Base-by-base conservation (phyloP, 2,888 invertebrate genomes). In the Corythucha ciliata region DNA sequence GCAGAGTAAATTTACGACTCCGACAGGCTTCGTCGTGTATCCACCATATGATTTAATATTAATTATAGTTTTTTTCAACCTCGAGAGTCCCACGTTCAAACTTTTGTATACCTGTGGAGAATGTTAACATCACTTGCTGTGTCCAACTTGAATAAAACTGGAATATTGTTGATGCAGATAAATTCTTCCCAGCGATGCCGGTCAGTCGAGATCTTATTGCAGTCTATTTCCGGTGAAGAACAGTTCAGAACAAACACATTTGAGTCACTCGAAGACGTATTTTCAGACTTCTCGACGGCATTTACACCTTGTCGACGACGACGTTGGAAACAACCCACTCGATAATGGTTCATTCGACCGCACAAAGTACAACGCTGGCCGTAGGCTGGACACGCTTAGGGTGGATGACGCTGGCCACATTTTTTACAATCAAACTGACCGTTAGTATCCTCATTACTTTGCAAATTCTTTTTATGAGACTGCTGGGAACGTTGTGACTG, bases 111-210 rank as follows among this genome's bases (percentile, higher is more conserved):
- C n/a, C n/a, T 29, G 8, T 8, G n/a, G 29, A 29, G n/a, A 29
- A 29, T 29, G n/a, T 29, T 10, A n/a, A 29, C 29, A 29, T 29
- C 29, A 29, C 29, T 29, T n/a, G 29, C 29, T 29, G 29, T n/a
- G 29, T 29, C 29, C 29, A 29, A n/a, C 29, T 29, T 8, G n/a
- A 29, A 29, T 8, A 10, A 10, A 10, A 29, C 29, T 10, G 29
- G 29, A n/a, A 29, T n/a, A 29, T 29, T 29, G n/a, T 29, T 29
- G 10, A 29, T n/a, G n/a, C 29, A 10, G 8, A 29, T 29, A 29
- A 29, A 29, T n/a, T 29, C 29, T 29, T n/a, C n/a, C 29, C 29
- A 29, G 29, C 29, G n/a, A n/a, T n/a, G n/a, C n/a, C n/a, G n/a
- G n/a, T n/a, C n/a, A n/a, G n/a, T n/a, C n/a, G n/a, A n/a, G n/a